Evolutionary conservation across 2,797 vertebrate species (phyloP), one percentile per base, ranked within the genome.

Genomic region (Halcyon smyrnensis): DNA sequence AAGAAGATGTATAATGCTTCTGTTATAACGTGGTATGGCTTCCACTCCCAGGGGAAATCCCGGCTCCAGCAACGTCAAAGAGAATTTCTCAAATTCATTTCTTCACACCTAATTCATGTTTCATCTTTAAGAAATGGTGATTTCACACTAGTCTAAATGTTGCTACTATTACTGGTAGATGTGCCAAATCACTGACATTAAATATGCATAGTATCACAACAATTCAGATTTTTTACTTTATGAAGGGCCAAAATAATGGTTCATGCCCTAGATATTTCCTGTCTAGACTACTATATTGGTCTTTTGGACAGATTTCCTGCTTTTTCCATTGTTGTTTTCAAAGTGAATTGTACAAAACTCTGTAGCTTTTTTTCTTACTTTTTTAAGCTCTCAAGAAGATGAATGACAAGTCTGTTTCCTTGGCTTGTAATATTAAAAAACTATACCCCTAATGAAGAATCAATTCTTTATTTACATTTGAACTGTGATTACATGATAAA

Each of bases 281-380:
- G 92, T 98, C 97, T 98, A 98, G 97, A 98, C 97, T 96, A 93
- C 87, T 96, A 95, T 93, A 84, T 74, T 94, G 79, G 78, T 90
- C 89, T 95, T 95, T 93, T 94, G 65, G 82, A 97, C 56, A 84
- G 89, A 64, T 85, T 95, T 96, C 64, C 39, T 92, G 8, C 84
- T 87, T 84, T 89, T 97, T 91, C 84, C 46, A 87, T 93, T 89
- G 73, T 92, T 95, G 30, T 93, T 95, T 93, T 87, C 78, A 88
- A 95, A 94, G 16, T 25, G 4, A 91, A 88, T 73, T 67, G 57
- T 45, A 91, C 59, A 92, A 96, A 96, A 89, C 27, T 73, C 74
- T 68, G 7, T n/a, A 83, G 25, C 15, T 93, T 56, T 9, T 81
- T 81, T 96, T 87, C 86, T 88, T 86, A 41, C 9, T 57, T 89